Conservation (phyloP, 2,888 invertebrate genomes). For the Vesta saturnalis region DNA sequence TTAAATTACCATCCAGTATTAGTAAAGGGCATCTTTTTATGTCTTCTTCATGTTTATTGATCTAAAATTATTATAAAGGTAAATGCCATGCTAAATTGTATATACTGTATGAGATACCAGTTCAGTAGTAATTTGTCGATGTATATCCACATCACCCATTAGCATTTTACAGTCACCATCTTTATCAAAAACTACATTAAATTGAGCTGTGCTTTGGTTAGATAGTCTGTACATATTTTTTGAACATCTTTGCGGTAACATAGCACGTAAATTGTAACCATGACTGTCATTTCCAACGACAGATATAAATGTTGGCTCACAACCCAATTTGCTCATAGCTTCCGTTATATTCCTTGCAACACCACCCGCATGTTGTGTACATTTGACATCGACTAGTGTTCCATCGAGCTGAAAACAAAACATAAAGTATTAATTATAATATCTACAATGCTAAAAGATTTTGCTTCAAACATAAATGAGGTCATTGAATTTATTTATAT, state of each 20-base stretch:
- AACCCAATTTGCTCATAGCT: slow-evolving; percentile 79
- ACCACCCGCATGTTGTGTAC: slow-evolving; percentile 80
- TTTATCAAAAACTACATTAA: slow-evolving; percentile 78
- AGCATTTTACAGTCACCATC: slow-evolving; percentile 82
- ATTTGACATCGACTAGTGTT: slow-evolving; percentile 75
- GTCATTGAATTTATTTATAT: neutral
- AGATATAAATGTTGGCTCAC: slow-evolving; percentile 74
- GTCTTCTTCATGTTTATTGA: slow-evolving; percentile 68
- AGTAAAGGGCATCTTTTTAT: slow-evolving; percentile 77
- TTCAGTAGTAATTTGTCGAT: slow-evolving; percentile 73
- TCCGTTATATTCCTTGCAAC: slow-evolving; percentile 94
- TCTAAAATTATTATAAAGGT: slow-evolving; percentile 60
- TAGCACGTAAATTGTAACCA: slow-evolving; percentile 60
- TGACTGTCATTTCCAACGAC: slow-evolving; percentile 79
- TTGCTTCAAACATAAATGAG: too few species aligned
- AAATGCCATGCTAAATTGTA: neutral
- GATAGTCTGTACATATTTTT: slow-evolving; percentile 53
- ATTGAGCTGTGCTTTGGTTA: slow-evolving; percentile 73
- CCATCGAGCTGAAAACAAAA: slow-evolving; percentile 76
- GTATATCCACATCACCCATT: slow-evolving; percentile 87
- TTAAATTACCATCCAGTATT: slow-evolving; percentile 86
- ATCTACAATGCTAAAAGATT: too few species aligned
- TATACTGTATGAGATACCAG: slow-evolving; percentile 62
- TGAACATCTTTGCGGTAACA: slow-evolving; percentile 57
- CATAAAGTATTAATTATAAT: too few species aligned